phyloP scores from a whole-genome alignment of 2,888 invertebrate species.

The Pseudanteris insignis region DNA sequence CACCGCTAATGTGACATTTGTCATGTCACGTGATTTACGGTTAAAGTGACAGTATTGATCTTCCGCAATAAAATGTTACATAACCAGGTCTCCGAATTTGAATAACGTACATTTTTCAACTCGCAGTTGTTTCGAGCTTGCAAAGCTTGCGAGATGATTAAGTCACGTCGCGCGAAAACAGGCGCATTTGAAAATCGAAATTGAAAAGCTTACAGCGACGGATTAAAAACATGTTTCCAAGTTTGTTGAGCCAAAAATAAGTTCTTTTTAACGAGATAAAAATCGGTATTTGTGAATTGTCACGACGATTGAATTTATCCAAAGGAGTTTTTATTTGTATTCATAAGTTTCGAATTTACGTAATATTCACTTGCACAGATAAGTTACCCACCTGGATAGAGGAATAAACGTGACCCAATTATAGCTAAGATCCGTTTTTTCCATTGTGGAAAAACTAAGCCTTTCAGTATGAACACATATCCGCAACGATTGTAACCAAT shows the following conservation, averaged over 20 bases:
- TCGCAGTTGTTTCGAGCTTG: too few relatives aligned
- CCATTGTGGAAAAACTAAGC: conserved; percentile 77
- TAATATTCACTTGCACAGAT: conserved; percentile 8
- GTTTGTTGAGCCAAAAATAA: conserved; percentile 13
- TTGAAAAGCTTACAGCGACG: conserved; percentile 14
- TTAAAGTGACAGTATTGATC: conserved; percentile 27
- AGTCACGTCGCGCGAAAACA: background rate
- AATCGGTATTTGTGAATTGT: conserved; percentile 12
- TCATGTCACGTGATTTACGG: too few relatives aligned
- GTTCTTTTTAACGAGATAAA: conserved; percentile 19
- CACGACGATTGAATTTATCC: conserved; percentile 21
- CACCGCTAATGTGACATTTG: conserved; percentile 23
- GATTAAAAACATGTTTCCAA: conserved; percentile 5
- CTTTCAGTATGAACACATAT: conserved; percentile 71
- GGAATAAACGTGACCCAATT: conserved; percentile 71
- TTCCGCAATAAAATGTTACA: conserved; percentile 24
- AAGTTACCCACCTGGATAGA: conserved; percentile 68
- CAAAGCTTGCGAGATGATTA: too few relatives aligned
- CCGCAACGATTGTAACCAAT: conserved; percentile 66
- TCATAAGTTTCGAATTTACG: conserved; percentile 22
- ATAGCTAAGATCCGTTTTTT: conserved; percentile 72
- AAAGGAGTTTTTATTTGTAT: conserved; percentile 3
- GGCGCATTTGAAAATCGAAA: background rate
- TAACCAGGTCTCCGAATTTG: too few relatives aligned
- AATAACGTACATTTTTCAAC: too few relatives aligned